phyloP scores from a whole-genome alignment of 2,797 vertebrate species.

The Benthosema pterotum region DNA sequence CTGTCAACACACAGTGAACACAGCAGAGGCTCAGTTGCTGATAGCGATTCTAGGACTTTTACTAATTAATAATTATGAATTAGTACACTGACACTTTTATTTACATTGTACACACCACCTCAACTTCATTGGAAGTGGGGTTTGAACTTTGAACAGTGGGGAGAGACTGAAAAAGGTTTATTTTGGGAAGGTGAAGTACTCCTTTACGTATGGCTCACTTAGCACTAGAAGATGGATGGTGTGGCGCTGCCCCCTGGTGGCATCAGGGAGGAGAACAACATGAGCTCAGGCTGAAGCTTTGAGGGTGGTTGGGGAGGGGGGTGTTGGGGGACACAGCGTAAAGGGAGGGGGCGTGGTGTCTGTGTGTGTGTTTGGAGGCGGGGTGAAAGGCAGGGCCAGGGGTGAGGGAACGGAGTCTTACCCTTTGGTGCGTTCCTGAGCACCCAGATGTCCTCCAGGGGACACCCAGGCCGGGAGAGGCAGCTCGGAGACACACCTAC shows the following conservation, averaged over 20 bases:
- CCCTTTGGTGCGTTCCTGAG: conserved; percentile 78
- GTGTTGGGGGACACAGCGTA: conserved; percentile 44
- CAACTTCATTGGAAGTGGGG: too few relatives aligned
- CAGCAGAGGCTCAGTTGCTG: too few relatives aligned
- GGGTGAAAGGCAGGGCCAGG: conserved; percentile 42
- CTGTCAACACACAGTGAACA: too few relatives aligned
- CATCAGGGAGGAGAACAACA: conserved; percentile 16
- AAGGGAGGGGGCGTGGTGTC: conserved; percentile 34
- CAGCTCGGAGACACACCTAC: conserved; percentile 71
- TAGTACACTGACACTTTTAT: too few relatives aligned
- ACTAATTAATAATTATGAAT: too few relatives aligned
- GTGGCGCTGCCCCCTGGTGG: conserved; percentile 22
- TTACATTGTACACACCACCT: too few relatives aligned
- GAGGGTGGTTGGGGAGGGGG: conserved; percentile 11
- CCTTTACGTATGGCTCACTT: background rate
- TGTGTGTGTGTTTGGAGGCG: too few relatives aligned
- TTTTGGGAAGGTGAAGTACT: too few relatives aligned
- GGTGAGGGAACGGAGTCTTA: conserved; percentile 64
- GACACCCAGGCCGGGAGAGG: conserved; percentile 69
- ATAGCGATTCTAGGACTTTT: too few relatives aligned
- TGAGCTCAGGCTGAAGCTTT: conserved; percentile 38
- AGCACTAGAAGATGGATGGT: background rate
- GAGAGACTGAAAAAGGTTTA: too few relatives aligned
- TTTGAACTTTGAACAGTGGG: too few relatives aligned
- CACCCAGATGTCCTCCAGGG: conserved; percentile 81